Base-by-base conservation (phyloP, 2,113 vertebrate genomes). In the Acinonyx jubatus region DNA sequence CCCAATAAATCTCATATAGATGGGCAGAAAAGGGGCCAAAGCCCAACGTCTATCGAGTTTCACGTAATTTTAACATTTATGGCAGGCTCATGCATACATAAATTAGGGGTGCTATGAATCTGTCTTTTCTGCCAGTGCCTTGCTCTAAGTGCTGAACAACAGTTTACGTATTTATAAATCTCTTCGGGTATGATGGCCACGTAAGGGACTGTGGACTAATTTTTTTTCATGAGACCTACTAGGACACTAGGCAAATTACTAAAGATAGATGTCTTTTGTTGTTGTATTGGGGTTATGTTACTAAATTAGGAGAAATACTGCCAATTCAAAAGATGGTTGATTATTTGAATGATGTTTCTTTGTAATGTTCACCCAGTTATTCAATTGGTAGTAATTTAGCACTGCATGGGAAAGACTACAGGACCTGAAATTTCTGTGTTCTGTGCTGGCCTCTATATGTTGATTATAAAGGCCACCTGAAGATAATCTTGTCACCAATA, bases 281-380 rank as follows among this genome's bases (percentile, higher is more conserved):
- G 55, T 52, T 86, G 48, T 73, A 9, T 45, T 45, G 45, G 45
- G 8, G 57, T 61, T 61, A 61, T 61, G 15, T 93, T 92, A 52
- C 29, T 83, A 89, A 33, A 68, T 45, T 89, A 76, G 45, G 19
- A 97, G 66, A 91, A 89, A 89, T 33, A 89, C 18, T 89, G n/a
- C 18, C 74, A 31, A 48, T 52, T 96, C 27, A 36, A 65, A 78
- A 21, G 14, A 7, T 65, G 18, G 52, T 81, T 95, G 31, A 18
- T 74, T 88, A 79, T 78, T 92, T 96, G 21, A 96, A 82, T 73
- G 16, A 57, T 0, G 7, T 88, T 97, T 95, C 74, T 33, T 88
- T 65, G 15, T 41, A 76, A 80, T 4, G 0, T 33, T 95, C n/a
- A 78, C 14, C 65, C 5, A 19, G 0, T 90, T 61, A 55, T 38